Evolutionary conservation across 2,888 invertebrate species (phyloP).

Genomic region (Odontocolon sp.): DNA sequence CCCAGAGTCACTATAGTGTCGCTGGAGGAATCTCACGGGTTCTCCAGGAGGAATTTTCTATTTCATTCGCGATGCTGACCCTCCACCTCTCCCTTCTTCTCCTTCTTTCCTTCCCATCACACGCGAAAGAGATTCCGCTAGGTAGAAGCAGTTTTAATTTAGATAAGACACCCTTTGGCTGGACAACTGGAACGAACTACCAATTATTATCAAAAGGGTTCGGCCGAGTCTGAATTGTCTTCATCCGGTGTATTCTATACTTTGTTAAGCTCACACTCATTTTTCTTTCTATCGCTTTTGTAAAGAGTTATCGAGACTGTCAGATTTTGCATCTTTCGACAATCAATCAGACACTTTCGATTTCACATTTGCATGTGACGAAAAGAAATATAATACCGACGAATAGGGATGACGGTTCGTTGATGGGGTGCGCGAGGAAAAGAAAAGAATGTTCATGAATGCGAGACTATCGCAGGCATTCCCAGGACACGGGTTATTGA

Average conservation of each 20-base stretch:
- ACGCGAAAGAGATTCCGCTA: slow-evolving; percentile 43
- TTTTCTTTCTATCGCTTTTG: no score
- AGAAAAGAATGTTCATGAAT: slow-evolving; percentile 55
- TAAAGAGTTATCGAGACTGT: background rate
- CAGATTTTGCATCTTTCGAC: slow-evolving; percentile 6
- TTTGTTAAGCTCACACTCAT: background rate
- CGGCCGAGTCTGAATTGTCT: slow-evolving; percentile 34
- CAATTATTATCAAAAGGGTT: slow-evolving; percentile 44
- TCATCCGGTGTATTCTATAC: slow-evolving; percentile 34
- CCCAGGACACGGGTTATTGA: slow-evolving; percentile 70
- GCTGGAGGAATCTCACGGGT: slow-evolving; percentile 60
- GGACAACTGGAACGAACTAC: slow-evolving; percentile 55
- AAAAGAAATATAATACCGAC: slow-evolving; percentile 17
- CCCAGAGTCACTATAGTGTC: slow-evolving; percentile 47
- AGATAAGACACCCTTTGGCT: slow-evolving; percentile 71
- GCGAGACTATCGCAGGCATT: background rate
- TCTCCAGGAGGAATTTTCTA: slow-evolving; percentile 73
- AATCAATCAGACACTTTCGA: slow-evolving; percentile 19
- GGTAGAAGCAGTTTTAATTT: slow-evolving; percentile 71
- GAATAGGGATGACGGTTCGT: no score
- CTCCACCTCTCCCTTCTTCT: slow-evolving; percentile 49
- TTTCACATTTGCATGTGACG: background rate
- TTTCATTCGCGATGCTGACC: slow-evolving; percentile 69
- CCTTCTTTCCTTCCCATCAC: slow-evolving; percentile 4
- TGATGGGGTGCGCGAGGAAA: slow-evolving; percentile 41